phyloP scores from a whole-genome alignment of 2,888 invertebrate species.

The Steinernema hermaphroditum region DNA sequence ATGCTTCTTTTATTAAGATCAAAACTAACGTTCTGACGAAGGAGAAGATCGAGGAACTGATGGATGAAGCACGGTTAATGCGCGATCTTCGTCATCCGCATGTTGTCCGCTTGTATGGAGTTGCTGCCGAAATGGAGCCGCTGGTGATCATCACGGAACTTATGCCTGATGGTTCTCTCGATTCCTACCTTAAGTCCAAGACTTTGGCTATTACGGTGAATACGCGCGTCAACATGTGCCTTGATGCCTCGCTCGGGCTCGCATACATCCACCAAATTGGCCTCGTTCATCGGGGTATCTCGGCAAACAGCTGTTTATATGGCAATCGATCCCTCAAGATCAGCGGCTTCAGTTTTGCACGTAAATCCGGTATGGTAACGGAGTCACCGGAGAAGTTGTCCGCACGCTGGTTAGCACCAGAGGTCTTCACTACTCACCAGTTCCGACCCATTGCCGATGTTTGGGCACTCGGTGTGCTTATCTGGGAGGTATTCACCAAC shows the following conservation, averaged over 20 bases:
- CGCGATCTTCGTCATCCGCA: conserved; percentile 96
- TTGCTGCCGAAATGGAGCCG: conserved; percentile 94
- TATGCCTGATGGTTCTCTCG: conserved; percentile 70
- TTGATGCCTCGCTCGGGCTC: conserved; percentile 35
- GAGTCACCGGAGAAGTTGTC: conserved; percentile 33
- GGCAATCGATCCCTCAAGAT: conserved; percentile 6
- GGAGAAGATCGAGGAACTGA: conserved; percentile 40
- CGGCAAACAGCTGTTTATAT: conserved; percentile 8
- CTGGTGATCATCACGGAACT: conserved; percentile 99
- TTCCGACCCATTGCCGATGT: conserved; percentile 36
- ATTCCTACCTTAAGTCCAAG: conserved; percentile 34
- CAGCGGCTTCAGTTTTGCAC: not conserved
- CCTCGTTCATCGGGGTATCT: conserved; percentile 31
- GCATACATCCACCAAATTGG: not conserved
- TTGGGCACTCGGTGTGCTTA: conserved; percentile 36
- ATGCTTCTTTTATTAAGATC: conserved; percentile 27
- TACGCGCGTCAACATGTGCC: conserved; percentile 33
- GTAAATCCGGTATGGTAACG: not conserved
- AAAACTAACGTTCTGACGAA: conserved; percentile 35
- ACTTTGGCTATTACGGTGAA: conserved; percentile 21
- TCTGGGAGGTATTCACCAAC: conserved; percentile 39
- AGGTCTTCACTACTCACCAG: conserved; percentile 35
- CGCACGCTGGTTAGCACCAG: conserved; percentile 37
- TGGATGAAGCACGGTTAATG: conserved; percentile 82
- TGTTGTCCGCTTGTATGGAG: conserved; percentile 91